Evolutionary conservation across 2,888 invertebrate species (phyloP), one percentile per base, ranked within the genome.

Genomic region (Drosophila falleni): DNA sequence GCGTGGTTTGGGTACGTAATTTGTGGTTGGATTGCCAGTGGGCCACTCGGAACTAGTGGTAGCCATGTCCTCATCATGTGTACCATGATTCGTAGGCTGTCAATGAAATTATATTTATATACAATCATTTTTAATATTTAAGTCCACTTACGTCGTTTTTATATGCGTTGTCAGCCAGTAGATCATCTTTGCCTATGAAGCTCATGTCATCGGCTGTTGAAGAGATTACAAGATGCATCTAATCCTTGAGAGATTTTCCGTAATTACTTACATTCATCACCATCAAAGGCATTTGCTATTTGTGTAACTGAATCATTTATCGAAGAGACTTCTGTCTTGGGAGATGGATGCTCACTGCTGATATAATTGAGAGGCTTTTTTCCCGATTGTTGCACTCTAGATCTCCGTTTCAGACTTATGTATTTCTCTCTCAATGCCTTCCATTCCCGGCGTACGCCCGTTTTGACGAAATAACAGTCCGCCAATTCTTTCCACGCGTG

Each of bases 401-500:
- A 15, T 13, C 58, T 55, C 4, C 68, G 50, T 26, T 60, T 55
- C 47, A 74, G 67, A 16, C 56, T 67, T 15, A 53, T 41, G n/a
- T 46, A 61, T 13, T 72, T 72, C 10, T 61, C 61, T 4, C 55
- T 37, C 13, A 72, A 10, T 3, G 46, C 19, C 5, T 56, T 67
- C 68, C 61, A 68, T 39, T 72, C 74, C 5, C 72, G 46, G 3
- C 42, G 55, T 6, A 67, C 16, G 1, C 68, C 69, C 1, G 74
- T 72, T 13, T 68, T 60, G 10, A 13, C 11, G 15, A 29, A 42
- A 19, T 42, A 74, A 2, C 26, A 9, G n/a, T 68, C 60, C 4
- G 68, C 74, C 19, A 74, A 60, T 51, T 72, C 74, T 13, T 72
- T 59, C 72, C 72, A 74, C 0, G 69, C 61, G 8, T 53, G 47